These are phyloP conservation scores for Tromatobia lineatoria DNA, from an alignment of 2,888 invertebrate genomes.

Conservation along the genomic window DNA sequence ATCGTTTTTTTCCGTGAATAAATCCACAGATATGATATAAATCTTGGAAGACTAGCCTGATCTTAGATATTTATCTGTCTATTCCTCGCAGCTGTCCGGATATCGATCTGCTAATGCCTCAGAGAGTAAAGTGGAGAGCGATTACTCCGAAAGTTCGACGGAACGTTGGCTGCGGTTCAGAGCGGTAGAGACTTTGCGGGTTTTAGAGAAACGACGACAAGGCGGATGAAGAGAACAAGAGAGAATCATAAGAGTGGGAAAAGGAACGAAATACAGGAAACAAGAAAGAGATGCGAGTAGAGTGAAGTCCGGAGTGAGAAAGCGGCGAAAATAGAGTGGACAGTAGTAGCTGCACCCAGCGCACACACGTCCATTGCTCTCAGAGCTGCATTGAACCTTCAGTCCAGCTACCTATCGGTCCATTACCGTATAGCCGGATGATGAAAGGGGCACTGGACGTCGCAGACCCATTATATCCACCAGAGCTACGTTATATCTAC, in stretches of 20 bases:
- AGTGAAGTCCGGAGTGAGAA: conserved; percentile 16
- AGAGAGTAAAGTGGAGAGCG: conserved; percentile 34
- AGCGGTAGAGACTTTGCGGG: conserved; percentile 46
- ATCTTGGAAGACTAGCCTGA: neutral
- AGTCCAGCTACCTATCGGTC: conserved; percentile 69
- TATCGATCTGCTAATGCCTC: conserved; percentile 61
- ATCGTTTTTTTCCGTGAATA: neutral
- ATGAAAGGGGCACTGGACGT: conserved; percentile 69
- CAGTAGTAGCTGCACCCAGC: conserved; percentile 44
- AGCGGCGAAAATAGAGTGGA: conserved; percentile 59
- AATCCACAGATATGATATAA: neutral
- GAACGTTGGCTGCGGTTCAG: conserved; percentile 46
- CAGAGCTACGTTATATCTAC: conserved; percentile 57
- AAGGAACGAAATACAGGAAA: conserved; percentile 20
- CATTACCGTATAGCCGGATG: conserved; percentile 68
- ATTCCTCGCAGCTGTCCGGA: conserved; percentile 40
- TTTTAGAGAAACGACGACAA: conserved; percentile 48
- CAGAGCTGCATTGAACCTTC: conserved; percentile 51
- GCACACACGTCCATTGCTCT: conserved; percentile 35
- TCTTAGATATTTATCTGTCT: conserved; percentile 1
- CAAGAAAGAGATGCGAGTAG: conserved; percentile 38
- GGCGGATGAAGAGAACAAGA: neutral
- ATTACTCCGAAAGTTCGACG: conserved; percentile 55
- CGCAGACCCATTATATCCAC: conserved; percentile 66
- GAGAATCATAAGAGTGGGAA: conserved; percentile 8